These are phyloP conservation scores for Oasisia sp. DNA, from an alignment of 2,888 invertebrate species.

Conservation along the genomic window DNA sequence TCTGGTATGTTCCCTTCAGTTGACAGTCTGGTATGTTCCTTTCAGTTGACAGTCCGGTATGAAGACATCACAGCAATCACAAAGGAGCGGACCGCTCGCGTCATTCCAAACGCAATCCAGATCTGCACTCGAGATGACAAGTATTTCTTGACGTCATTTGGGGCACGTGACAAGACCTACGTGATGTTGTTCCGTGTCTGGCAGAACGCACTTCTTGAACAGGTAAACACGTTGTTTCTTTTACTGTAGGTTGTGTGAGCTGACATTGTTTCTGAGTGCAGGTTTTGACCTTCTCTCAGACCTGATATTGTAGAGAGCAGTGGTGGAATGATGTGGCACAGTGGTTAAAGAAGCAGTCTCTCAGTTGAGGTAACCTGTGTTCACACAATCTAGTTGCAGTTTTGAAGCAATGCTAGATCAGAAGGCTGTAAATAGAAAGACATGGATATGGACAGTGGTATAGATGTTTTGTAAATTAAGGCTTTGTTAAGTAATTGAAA, in stretches of 20 bases:
- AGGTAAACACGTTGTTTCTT: constrained; percentile 61
- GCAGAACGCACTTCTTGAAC: constrained; percentile 94
- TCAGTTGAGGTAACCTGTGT: too few relatives aligned
- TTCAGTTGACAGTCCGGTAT: constrained; percentile 80
- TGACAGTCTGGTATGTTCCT: not conserved
- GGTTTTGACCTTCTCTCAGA: not conserved
- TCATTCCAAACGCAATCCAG: constrained; percentile 96
- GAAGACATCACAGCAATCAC: constrained; percentile 92
- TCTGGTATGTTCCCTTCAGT: too few relatives aligned
- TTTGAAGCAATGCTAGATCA: not conserved
- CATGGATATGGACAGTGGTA: not conserved
- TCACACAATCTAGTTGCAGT: not conserved
- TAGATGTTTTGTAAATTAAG: not conserved
- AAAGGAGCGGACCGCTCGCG: constrained; percentile 74
- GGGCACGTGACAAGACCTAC: constrained; percentile 92
- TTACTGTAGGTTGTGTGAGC: not conserved
- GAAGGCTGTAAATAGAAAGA: not conserved
- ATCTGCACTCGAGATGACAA: constrained; percentile 74
- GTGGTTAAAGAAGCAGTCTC: too few relatives aligned
- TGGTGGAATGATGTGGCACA: not conserved
- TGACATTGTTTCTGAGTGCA: too few relatives aligned
- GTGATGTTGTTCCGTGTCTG: constrained; percentile 94
- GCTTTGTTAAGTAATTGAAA: too few relatives aligned
- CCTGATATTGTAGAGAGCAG: not conserved
- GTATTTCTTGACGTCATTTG: constrained; percentile 94